Conservation (phyloP, 2,888 invertebrate genomes). For the Octonoba sinensis region DNA sequence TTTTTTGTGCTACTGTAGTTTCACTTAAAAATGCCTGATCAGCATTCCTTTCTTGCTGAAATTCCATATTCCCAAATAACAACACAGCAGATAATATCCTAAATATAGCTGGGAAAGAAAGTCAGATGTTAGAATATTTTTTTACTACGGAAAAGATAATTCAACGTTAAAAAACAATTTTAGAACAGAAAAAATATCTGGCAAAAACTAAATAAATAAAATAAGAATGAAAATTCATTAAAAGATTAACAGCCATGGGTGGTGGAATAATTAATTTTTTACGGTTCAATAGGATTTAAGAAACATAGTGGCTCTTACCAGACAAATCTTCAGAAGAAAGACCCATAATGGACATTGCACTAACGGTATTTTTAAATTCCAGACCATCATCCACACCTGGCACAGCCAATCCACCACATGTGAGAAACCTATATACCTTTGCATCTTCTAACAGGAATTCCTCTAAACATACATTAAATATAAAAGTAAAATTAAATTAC, state of each 20-base stretch:
- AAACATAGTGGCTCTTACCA: constrained; percentile 70
- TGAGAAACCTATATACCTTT: constrained; percentile 91
- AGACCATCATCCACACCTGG: constrained; percentile 93
- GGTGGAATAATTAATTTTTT: neutral
- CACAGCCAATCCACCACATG: constrained; percentile 87
- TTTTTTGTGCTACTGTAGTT: constrained; percentile 98
- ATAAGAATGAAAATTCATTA: neutral
- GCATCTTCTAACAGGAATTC: constrained; percentile 96
- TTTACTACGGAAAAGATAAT: neutral
- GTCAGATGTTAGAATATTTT: neutral
- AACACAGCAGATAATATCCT: constrained; percentile 95
- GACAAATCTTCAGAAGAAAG: constrained; percentile 95
- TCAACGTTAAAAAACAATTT: neutral
- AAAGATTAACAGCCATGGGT: neutral
- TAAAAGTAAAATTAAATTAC: neutral
- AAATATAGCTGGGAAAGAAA: constrained; percentile 81
- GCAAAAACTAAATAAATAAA: neutral
- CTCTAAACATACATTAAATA: constrained; percentile 73
- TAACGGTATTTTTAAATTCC: constrained; percentile 93
- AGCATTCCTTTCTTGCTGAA: constrained; percentile 97
- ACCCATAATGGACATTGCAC: constrained; percentile 99
- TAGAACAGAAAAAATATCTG: neutral
- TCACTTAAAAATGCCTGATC: constrained; percentile 99
- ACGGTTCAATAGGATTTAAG: neutral
- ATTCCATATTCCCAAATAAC: constrained; percentile 98